A percentile compares a stretch with the other conserved stretches of the same genome.
phyloP scores from a whole-genome alignment of 1,140 invertebrate species.

The Pseudomyrmex flavicornis region DNA sequence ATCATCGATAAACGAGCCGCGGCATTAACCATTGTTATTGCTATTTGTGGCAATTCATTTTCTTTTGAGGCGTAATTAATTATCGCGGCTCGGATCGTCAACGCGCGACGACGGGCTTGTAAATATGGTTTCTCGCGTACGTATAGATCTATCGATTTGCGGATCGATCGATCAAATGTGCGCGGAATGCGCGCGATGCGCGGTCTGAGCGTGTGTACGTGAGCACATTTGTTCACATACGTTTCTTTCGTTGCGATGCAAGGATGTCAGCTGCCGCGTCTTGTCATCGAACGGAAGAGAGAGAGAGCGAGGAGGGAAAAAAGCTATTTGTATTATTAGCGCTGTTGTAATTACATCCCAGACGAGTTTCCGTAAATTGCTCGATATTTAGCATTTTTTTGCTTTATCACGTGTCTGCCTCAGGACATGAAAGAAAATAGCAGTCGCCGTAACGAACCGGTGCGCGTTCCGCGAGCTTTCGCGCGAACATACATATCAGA shows the following conservation, averaged over 20 bases:
- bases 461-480: slow-evolving; percentile 31
- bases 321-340: slow-evolving; percentile 64
- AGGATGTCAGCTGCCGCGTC: slow-evolving; percentile 64
- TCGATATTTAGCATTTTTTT: slow-evolving; percentile 51
- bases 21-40: slow-evolving; percentile 70
- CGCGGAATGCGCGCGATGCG: slow-evolving; percentile 28
- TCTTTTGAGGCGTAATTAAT: slow-evolving; percentile 70
- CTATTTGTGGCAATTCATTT: slow-evolving; percentile 65
- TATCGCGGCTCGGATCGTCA: slow-evolving; percentile 58
- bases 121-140: slow-evolving; percentile 63
- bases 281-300: slow-evolving; percentile 37
- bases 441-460: slow-evolving; percentile 16
- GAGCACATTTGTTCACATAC: slow-evolving; percentile 36
- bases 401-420: background rate
- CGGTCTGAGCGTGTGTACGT: slow-evolving; percentile 55
- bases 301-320: slow-evolving; percentile 15
- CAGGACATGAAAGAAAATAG: slow-evolving; percentile 18
- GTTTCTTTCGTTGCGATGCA: slow-evolving; percentile 9
- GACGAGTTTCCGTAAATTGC: slow-evolving; percentile 57
- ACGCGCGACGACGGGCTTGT: slow-evolving; percentile 41
- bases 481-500: slow-evolving; percentile 9
- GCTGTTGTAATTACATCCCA: slow-evolving; percentile 24
- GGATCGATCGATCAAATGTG: slow-evolving; percentile 70
- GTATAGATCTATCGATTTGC: slow-evolving; percentile 68
- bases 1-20: slow-evolving; percentile 62